Conservation (phyloP, 30 jellyfish, hydroid and myxozoan species). For the Aurelia sp. region DNA sequence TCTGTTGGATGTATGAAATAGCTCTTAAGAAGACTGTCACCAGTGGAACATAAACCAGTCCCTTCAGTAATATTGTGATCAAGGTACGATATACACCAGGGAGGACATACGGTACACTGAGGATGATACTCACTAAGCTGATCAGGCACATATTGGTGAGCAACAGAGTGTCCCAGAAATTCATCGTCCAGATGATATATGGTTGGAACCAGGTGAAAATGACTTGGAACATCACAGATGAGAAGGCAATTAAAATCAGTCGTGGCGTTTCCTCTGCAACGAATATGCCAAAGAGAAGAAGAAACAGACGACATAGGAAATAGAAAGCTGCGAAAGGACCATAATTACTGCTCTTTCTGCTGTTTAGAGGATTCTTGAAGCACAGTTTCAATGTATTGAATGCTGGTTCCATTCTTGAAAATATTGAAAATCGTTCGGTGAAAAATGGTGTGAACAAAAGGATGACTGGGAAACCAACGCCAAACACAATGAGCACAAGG, state of each 20-base stretch:
- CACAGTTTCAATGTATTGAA: conserved; percentile 72
- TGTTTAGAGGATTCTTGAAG: conserved; percentile 58
- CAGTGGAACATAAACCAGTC: conserved; percentile 77
- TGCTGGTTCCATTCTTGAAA: conserved; percentile 75
- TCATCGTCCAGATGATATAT: conserved; percentile 77
- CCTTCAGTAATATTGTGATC: conserved; percentile 9
- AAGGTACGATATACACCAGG: conserved; percentile 6
- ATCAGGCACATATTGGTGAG: conserved; percentile 78
- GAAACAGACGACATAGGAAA: conserved; percentile 74
- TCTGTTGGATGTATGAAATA: conserved; percentile 23
- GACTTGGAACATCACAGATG: conserved; percentile 68
- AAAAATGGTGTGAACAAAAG: conserved; percentile 84
- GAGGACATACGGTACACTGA: conserved; percentile 78
- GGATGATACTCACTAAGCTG: conserved; percentile 73
- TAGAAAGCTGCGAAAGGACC: conserved; percentile 86
- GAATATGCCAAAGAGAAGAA: conserved; percentile 57
- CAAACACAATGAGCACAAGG: conserved; percentile 58
- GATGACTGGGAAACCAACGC: conserved; percentile 79
- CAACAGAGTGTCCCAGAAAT: conserved; percentile 84
- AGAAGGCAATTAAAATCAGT: conserved; percentile 66
- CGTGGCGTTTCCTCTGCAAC: conserved; percentile 75
- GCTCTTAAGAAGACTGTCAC: conserved; percentile 37
- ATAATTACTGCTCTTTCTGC: conserved; percentile 29
- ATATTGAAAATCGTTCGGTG: conserved; percentile 24
- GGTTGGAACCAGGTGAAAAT: conserved; percentile 86